Evolutionary conservation across 2,797 vertebrate species (phyloP).

Genomic region (Falco biarmicus): DNA sequence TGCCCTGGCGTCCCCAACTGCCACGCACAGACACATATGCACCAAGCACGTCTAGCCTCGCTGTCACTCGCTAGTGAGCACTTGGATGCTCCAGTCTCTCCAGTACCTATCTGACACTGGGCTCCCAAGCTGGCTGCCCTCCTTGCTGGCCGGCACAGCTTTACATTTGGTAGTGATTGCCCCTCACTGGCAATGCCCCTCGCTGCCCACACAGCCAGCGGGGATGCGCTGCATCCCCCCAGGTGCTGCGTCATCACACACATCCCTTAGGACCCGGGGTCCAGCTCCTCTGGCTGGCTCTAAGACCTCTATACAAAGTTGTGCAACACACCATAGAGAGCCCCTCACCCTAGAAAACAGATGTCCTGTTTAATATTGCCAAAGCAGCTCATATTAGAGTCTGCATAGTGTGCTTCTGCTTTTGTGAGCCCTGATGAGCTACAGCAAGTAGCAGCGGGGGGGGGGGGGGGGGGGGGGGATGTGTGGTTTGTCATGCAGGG

Average conservation of each 20-base stretch:
- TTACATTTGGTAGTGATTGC: rapidly evolving
- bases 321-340: no score
- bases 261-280: rapidly evolving
- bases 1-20: rapidly evolving
- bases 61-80: background rate
- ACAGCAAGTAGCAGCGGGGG: background rate
- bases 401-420: background rate
- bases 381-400: rapidly evolving
- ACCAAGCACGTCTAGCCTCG: rapidly evolving
- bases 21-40: rapidly evolving
- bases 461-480: no score
- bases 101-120: rapidly evolving
- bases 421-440: no score
- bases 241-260: rapidly evolving
- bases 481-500: no score
- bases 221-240: rapidly evolving
- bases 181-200: rapidly evolving
- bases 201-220: rapidly evolving
- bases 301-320: background rate
- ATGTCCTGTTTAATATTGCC: background rate
- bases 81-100: rapidly evolving
- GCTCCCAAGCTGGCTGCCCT: background rate
- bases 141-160: background rate
- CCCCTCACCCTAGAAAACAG: no score
- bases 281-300: background rate